Base-by-base conservation (phyloP, 2,113 vertebrate genomes). In the Neotoma lepida region DNA sequence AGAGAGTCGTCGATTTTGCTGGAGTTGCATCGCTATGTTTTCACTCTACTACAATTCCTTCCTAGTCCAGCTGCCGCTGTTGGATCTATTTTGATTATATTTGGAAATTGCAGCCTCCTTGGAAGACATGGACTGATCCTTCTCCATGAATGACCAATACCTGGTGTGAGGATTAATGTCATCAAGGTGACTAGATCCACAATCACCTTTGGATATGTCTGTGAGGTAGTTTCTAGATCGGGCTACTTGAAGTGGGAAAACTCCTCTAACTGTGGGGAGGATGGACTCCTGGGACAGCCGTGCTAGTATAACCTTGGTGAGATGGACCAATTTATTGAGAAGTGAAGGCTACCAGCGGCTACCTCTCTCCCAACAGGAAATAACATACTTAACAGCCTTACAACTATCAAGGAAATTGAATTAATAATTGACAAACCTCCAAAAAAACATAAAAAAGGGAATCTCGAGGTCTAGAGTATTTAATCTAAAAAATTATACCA, bases 401-500 rank as follows among this genome's bases (percentile, higher is more conserved):
- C 46, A 68, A 68, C 33, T 70, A 68, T 70, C 44, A 51, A 86
- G 30, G 13, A 24, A n/a, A n/a, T 70, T 22, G 22, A 92, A 76
- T 51, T 91, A 26, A 77, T 41, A 80, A 64, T 80, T 91, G 78
- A 33, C n/a, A 85, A 77, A 76, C 33, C 35, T 17, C 64, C 12
- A 58, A 77, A 85, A 89, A 94, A 51, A 54, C 39, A 2, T n/a
- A 51, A 64, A 39, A 64, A 92, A 64, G 74, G 28, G 68, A 77
- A 86, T 44, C 44, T 80, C 28, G 39, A 85, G 49, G 9, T 46
- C 17, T 28, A 84, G 35, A 66, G 39, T 33, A 28, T 80, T 89
- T 88, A 30, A 85, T 70, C 30, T 90, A 71, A 81, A 89, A 90
- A 86, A 82, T 86, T 58, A 46, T 90, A 77, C 44, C n/a, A 46